A percentile compares a stretch with the other conserved stretches of the same genome.
phyloP scores from a whole-genome alignment of 2,888 invertebrate genomes.

The Idaea aversata region DNA sequence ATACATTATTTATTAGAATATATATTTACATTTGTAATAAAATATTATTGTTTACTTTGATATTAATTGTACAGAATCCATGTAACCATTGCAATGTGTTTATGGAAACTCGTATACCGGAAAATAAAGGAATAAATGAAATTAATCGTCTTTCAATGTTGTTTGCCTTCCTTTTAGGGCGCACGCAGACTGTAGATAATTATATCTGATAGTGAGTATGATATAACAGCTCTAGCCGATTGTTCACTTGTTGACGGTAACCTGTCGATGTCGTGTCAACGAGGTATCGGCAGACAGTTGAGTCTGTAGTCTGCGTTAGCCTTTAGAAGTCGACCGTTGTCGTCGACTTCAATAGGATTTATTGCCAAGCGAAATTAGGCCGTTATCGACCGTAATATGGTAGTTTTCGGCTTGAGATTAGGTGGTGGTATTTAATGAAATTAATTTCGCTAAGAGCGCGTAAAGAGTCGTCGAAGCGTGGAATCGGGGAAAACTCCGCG shows the following conservation, averaged over 20 bases:
- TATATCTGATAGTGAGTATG: too few relatives aligned
- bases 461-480: slow-evolving; percentile 45
- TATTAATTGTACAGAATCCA: slow-evolving; percentile 72
- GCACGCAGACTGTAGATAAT: neutral
- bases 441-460: slow-evolving; percentile 53
- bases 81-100: slow-evolving; percentile 71
- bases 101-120: slow-evolving; percentile 70
- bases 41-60: slow-evolving; percentile 72
- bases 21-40: slow-evolving; percentile 72
- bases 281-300: neutral
- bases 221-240: too few relatives aligned
- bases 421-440: slow-evolving; percentile 44
- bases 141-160: slow-evolving; percentile 33
- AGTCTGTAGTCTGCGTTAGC: neutral
- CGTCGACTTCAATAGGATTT: slow-evolving; percentile 30
- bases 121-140: slow-evolving; percentile 65
- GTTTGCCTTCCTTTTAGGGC: neutral
- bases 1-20: slow-evolving; percentile 62
- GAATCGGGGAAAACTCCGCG: slow-evolving; percentile 33
- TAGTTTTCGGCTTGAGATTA: slow-evolving; percentile 20
- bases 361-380: slow-evolving; percentile 11
- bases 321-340: slow-evolving; percentile 7
- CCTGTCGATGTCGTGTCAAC: too few relatives aligned
- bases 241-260: too few relatives aligned
- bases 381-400: slow-evolving; percentile 19